Evolutionary conservation across 2,113 vertebrate genomes (phyloP).

Genomic region (Strix aluco): DNA sequence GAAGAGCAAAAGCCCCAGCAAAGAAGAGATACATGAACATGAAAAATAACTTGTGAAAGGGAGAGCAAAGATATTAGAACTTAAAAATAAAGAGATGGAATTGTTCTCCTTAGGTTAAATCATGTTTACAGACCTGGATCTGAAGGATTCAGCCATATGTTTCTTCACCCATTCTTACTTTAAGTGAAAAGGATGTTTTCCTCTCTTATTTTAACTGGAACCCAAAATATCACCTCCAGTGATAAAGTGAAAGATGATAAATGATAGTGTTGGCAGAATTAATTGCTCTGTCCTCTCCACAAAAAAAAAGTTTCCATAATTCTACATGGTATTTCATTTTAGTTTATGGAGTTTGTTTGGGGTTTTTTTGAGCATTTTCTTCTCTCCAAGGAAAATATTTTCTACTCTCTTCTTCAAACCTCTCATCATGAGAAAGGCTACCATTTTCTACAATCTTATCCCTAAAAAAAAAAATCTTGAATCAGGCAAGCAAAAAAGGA

Average conservation of each 20-base stretch:
- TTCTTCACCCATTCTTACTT: not conserved
- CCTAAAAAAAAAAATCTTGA: not conserved
- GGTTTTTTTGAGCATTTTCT: not conserved
- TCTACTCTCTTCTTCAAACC: not conserved
- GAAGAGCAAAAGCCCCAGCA: not conserved
- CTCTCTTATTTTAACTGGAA: not conserved
- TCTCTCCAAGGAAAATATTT: not conserved
- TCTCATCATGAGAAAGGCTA: not conserved
- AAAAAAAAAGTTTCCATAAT: not conserved
- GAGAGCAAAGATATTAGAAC: not conserved
- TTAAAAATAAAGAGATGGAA: not conserved
- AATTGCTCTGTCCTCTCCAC: not conserved
- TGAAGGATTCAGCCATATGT: not conserved
- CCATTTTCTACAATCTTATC: not conserved
- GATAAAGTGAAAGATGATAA: not conserved
- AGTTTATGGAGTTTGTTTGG: not conserved
- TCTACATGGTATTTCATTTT: not conserved
- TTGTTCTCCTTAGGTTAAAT: not conserved
- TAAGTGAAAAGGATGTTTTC: not conserved
- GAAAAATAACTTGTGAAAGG: not conserved
- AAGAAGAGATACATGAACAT: not conserved
- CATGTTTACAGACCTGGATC: not conserved
- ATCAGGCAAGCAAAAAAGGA: not conserved
- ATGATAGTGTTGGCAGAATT: not conserved
- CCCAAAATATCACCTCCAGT: not conserved